phyloP scores from a whole-genome alignment of 2,797 vertebrate genomes.

The Danio jaintianensis region DNA sequence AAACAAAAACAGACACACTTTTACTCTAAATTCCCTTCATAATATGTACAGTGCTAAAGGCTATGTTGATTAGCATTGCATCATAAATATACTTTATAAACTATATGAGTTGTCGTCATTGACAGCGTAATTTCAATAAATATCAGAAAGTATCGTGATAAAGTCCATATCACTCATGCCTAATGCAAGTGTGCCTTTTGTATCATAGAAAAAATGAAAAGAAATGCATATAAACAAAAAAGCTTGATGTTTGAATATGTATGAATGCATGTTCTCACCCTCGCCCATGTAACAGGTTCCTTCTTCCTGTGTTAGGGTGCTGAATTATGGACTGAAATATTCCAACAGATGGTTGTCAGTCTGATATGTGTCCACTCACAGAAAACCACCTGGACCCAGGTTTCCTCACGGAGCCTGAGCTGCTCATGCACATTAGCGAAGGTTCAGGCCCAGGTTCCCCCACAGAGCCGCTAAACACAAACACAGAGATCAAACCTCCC shows the following conservation, averaged over 20 bases:
- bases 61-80: too few relatives aligned
- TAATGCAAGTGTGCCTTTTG: neutral
- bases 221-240: neutral
- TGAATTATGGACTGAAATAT: slow-evolving; percentile 45
- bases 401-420: slow-evolving; percentile 43
- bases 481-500: slow-evolving; percentile 2
- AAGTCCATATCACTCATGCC: too few relatives aligned
- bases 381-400: slow-evolving; percentile 71
- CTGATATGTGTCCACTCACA: slow-evolving; percentile 66
- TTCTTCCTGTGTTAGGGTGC: slow-evolving; percentile 25
- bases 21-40: too few relatives aligned
- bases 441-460: slow-evolving; percentile 8
- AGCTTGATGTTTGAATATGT: slow-evolving; percentile 20
- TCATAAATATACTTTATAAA: too few relatives aligned
- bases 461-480: slow-evolving; percentile 12
- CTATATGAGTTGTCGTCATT: too few relatives aligned
- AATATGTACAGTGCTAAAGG: too few relatives aligned
- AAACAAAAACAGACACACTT: too few relatives aligned
- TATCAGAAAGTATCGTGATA: too few relatives aligned
- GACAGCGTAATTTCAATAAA: too few relatives aligned
- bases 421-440: slow-evolving; percentile 34
- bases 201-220: neutral
- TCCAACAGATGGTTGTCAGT: slow-evolving; percentile 77
- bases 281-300: slow-evolving; percentile 30
- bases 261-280: slow-evolving; percentile 33